These are phyloP conservation scores for Caenorhabditis plicata DNA, from an alignment of 2,888 invertebrate genomes.

Conservation along the genomic window DNA sequence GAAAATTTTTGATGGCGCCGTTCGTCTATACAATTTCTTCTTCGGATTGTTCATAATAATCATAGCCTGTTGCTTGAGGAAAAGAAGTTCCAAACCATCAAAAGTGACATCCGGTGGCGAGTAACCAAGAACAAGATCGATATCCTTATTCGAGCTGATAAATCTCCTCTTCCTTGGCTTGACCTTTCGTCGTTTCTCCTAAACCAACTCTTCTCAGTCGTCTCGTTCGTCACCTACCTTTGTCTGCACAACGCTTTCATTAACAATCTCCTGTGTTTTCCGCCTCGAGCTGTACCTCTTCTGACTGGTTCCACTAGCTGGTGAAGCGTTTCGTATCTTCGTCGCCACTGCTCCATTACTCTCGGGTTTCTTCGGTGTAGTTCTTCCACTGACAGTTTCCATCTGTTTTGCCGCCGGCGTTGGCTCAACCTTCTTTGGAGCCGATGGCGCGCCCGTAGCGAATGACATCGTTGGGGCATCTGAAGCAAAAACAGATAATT, in stretches of 20 bases:
- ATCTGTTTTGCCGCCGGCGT: conserved; percentile 3
- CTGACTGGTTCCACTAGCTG: no score
- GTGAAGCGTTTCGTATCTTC: conserved; percentile 39
- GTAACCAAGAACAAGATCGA: conserved; percentile 57
- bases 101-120: conserved; percentile 44
- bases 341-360: conserved; percentile 51
- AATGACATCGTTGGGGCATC: conserved; percentile 20
- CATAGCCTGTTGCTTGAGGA: no score
- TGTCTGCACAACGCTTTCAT: conserved; percentile 34
- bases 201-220: background rate
- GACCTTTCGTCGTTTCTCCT: conserved; percentile 30
- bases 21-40: no score
- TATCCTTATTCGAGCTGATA: conserved; percentile 48
- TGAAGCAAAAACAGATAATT: conserved; percentile 6
- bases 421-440: conserved; percentile 7
- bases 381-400: background rate
- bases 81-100: conserved; percentile 29
- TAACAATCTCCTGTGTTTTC: conserved; percentile 60
- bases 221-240: conserved; percentile 14
- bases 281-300: conserved; percentile 39
- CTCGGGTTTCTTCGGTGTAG: conserved; percentile 15
- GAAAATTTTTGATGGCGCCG: conserved; percentile 54
- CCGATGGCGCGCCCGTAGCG: conserved; percentile 18
- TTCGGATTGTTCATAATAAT: no score
- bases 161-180: conserved; percentile 40